Evolutionary conservation across 2,113 vertebrate species (phyloP).

Genomic region (Piaya cayana): DNA sequence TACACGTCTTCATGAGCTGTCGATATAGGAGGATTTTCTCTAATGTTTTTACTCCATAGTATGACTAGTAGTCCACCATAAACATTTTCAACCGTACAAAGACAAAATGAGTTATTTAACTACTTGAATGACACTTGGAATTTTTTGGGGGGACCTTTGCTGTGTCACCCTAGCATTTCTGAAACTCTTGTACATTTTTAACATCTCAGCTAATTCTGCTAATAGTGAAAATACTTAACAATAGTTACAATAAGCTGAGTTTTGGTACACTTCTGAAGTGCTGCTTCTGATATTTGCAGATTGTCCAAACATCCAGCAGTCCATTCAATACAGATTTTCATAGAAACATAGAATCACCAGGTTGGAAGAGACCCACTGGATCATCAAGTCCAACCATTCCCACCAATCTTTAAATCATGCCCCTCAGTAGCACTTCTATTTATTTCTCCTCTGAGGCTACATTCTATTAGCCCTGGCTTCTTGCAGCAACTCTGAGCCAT

Average conservation of each 20-base stretch:
- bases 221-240: neutral
- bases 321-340: neutral
- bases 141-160: neutral
- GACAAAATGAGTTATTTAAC: neutral
- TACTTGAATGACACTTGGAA: neutral
- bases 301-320: neutral
- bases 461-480: neutral
- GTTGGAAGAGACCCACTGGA: too few species aligned
- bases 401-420: too few species aligned
- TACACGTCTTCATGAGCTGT: neutral
- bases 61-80: neutral
- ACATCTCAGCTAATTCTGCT: neutral
- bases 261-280: neutral
- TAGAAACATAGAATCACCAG: too few species aligned
- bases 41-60: neutral
- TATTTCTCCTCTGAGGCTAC: neutral
- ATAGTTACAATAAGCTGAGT: neutral
- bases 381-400: too few species aligned
- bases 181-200: neutral
- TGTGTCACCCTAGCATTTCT: neutral
- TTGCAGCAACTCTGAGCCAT: neutral
- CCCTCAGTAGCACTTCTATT: neutral
- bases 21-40: neutral
- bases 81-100: neutral
- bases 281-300: neutral